Conservation (phyloP, 2,797 vertebrate genomes). For the Rhabdophis nuchalis region DNA sequence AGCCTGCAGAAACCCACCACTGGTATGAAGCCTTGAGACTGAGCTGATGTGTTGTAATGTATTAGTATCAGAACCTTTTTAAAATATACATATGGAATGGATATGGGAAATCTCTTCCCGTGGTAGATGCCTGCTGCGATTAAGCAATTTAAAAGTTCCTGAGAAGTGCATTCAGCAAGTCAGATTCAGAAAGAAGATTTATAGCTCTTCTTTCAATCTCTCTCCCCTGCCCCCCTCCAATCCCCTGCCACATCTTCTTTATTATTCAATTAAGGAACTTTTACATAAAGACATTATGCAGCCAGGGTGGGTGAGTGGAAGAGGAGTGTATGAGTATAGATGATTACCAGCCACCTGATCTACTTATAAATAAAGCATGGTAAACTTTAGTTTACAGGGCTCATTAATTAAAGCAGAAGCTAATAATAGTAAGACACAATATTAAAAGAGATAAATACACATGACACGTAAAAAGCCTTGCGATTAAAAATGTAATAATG, state of each 20-base stretch:
- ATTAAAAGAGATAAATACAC: constrained; percentile 21
- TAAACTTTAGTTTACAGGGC: constrained; percentile 42
- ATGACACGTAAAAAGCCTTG: not conserved
- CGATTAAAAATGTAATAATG: constrained; percentile 19
- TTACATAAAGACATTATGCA: constrained; percentile 25
- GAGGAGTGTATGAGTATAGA: constrained; percentile 34
- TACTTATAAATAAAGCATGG: constrained; percentile 53
- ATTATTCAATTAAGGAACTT: constrained; percentile 56
- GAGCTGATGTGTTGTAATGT: not conserved
- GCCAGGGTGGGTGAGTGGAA: not conserved
- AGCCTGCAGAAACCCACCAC: too few relatives aligned
- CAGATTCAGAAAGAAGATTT: constrained; percentile 38
- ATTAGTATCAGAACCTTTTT: constrained; percentile 19
- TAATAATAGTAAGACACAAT: constrained; percentile 18
- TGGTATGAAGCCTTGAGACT: constrained; percentile 19
- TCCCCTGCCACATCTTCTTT: constrained; percentile 28
- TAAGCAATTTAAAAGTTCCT: constrained; percentile 48
- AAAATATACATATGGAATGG: constrained; percentile 34
- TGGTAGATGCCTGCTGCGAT: constrained; percentile 32
- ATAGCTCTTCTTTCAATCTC: constrained; percentile 1
- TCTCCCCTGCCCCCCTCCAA: too few relatives aligned
- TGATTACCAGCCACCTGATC: constrained; percentile 37
- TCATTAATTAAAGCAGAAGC: constrained; percentile 46
- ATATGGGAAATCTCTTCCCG: constrained; percentile 26
- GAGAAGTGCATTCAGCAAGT: constrained; percentile 39